These are phyloP conservation scores for Polyploca ridens DNA, from an alignment of 2,888 invertebrate species.

Conservation along the genomic window DNA sequence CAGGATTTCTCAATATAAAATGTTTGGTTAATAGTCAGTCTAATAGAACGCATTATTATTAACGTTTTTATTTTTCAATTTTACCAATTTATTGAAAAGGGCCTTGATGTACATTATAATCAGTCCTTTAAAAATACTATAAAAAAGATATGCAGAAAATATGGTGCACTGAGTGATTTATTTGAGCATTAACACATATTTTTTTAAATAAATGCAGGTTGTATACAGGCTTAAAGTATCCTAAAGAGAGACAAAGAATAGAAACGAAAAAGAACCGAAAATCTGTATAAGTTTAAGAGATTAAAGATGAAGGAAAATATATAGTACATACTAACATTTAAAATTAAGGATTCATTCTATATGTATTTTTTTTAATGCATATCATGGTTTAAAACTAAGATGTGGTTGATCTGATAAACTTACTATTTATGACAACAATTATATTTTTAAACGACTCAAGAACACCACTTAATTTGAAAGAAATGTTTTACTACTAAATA, in stretches of 20 bases:
- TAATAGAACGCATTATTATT: neutral
- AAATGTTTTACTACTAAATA: too few species aligned
- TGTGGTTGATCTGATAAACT: too few species aligned
- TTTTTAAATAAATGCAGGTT: neutral
- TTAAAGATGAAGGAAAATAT: neutral
- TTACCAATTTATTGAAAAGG: neutral
- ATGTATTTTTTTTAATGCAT: neutral
- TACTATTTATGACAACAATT: too few species aligned
- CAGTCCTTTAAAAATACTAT: constrained; percentile 8
- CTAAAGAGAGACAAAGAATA: neutral
- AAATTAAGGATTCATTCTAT: too few species aligned
- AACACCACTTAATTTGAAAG: neutral
- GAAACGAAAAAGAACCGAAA: neutral
- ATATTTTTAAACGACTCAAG: too few species aligned
- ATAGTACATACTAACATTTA: too few species aligned
- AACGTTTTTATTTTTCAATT: neutral
- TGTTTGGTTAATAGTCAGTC: too few species aligned
- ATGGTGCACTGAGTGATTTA: neutral
- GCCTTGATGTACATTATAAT: neutral
- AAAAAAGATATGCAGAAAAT: neutral
- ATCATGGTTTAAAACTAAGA: too few species aligned
- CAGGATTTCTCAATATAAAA: too few species aligned
- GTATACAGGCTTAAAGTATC: neutral
- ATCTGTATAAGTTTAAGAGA: neutral
- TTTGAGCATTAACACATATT: neutral